Percentiles rank a stretch among this genome's conserved stretches.
Evolutionary conservation across 2,113 vertebrate genomes (phyloP).

Genomic region (Regulus satrapa): DNA sequence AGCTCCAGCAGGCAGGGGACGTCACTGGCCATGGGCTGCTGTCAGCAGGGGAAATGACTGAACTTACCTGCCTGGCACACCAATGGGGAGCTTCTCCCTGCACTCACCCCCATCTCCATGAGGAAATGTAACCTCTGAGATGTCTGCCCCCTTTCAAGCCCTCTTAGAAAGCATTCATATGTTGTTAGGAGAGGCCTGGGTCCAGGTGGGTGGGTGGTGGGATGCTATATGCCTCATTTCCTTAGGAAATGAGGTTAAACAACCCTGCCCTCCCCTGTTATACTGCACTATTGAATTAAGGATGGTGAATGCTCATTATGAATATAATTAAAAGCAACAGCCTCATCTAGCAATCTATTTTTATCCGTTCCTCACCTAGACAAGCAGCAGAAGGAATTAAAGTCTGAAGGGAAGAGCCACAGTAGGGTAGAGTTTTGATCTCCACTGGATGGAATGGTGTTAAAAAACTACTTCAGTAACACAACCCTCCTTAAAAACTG

Average conservation of each 20-base stretch:
- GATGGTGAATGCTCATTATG: constrained; percentile 4
- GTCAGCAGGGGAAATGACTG: not conserved
- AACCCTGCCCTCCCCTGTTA: not conserved
- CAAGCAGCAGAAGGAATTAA: constrained; percentile 1
- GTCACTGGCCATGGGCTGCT: fast-evolving
- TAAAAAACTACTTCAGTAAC: not conserved
- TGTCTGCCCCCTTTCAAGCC: not conserved
- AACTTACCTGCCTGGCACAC: not conserved
- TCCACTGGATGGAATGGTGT: fast-evolving
- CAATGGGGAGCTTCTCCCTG: fast-evolving
- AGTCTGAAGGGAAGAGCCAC: not conserved
- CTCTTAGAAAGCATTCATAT: not conserved
- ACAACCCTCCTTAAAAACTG: not conserved
- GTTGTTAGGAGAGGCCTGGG: not conserved
- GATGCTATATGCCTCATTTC: not conserved
- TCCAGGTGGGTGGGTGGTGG: constrained; percentile 7
- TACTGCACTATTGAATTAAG: constrained; percentile 26
- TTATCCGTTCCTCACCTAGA: constrained; percentile 36
- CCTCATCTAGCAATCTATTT: constrained; percentile 44
- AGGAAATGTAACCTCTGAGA: not conserved
- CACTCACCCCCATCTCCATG: not conserved
- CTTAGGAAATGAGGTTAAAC: constrained; percentile 46
- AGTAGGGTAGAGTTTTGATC: not conserved
- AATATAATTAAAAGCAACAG: constrained; percentile 46
- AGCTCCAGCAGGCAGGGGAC: not conserved